Conservation (phyloP, 2,797 vertebrate species). For the Nyctalus aviator region DNA sequence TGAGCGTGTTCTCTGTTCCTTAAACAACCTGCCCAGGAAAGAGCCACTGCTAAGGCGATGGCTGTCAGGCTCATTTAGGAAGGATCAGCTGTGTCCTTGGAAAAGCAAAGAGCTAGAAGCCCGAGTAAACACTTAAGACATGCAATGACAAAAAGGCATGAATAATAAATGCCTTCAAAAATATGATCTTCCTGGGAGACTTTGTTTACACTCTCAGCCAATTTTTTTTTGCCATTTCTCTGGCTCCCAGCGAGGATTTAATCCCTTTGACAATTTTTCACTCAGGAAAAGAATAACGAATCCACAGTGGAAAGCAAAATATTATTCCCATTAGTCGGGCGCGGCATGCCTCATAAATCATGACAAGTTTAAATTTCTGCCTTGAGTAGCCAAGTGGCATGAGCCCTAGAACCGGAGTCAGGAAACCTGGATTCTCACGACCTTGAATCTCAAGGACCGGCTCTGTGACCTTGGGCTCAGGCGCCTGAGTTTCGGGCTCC, state of each 20-base stretch:
- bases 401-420: background rate
- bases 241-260: slow-evolving; percentile 61
- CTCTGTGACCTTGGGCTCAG: background rate
- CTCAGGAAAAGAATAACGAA: slow-evolving; percentile 62
- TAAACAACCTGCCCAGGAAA: slow-evolving; percentile 74
- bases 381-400: background rate
- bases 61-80: slow-evolving; percentile 60
- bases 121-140: slow-evolving; percentile 69
- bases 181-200: slow-evolving; percentile 62
- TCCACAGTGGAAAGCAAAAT: background rate
- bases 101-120: slow-evolving; percentile 74
- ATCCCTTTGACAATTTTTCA: slow-evolving; percentile 68
- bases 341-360: slow-evolving; percentile 43
- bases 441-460: background rate
- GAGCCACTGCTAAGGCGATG: slow-evolving; percentile 63
- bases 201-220: slow-evolving; percentile 62
- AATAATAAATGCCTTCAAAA: slow-evolving; percentile 78
- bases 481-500: background rate
- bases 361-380: slow-evolving; percentile 35
- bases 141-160: slow-evolving; percentile 67
- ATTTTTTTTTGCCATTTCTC: slow-evolving; percentile 20
- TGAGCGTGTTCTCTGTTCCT: slow-evolving; percentile 64
- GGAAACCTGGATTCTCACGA: background rate
- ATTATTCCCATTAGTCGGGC: slow-evolving; percentile 39
- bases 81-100: slow-evolving; percentile 52